Evolutionary conservation across 2,888 invertebrate species (phyloP), one percentile per base, ranked within the genome.

Genomic region (Drosophila pullipes): DNA sequence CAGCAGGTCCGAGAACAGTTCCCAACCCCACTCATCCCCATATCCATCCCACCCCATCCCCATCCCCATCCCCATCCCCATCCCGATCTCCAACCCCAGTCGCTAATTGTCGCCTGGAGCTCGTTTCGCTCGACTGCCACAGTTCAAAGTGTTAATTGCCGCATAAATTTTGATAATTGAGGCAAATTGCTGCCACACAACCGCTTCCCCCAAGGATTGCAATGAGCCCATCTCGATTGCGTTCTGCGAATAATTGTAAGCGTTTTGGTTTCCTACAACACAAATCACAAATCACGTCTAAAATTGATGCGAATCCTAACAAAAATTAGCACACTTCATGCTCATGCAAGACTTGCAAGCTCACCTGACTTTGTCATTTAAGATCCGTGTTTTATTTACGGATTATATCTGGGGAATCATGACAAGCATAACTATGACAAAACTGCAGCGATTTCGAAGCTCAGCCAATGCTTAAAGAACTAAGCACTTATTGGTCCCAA

Each of bases 71-170:
- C 41, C 13, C 54, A 25, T 13, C 9, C 49, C 16, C 52, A 53
- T 7, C 33, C 16, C 22, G 25, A 67, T 30, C 22, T 30, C n/a
- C 64, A 71, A 18, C 35, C 44, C 47, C 55, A 58, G 33, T 25
- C n/a, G 53, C 44, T 50, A 28, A 25, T 50, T 28, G 50, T 41
- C 30, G 57, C 39, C 16, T 58, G 58, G 11, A 66, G 41, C 68
- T 69, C 59, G 57, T 47, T 74, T 41, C 61, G 74, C 66, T 69
- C 37, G 69, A 44, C n/a, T 73, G 82, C 55, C 62, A 70, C 75
- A 79, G 87, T 90, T 87, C 88, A 87, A 76, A 80, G 87, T 87
- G 87, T 87, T 87, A 87, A 87, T 90, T 87, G 83, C 77, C 74
- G 81, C 81, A 80, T 87, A 79, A 81, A 88, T 88, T 88, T 80